phyloP scores from a whole-genome alignment of 2,113 vertebrate genomes.

The Otolemur garnettii region DNA sequence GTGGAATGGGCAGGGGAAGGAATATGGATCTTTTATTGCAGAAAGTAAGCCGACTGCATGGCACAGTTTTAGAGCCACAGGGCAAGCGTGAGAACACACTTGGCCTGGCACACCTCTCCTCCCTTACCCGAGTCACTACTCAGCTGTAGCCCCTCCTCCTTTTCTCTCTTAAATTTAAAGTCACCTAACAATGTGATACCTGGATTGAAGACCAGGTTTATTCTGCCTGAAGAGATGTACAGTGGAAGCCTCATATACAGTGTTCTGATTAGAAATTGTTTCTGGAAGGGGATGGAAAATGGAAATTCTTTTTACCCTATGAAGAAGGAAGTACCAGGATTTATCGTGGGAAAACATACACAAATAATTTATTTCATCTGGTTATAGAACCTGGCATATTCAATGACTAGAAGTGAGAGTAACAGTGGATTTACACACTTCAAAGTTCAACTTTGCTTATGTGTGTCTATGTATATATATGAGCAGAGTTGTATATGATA shows the following conservation, averaged over 20 bases:
- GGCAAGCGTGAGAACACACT: background rate
- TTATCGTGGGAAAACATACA: background rate
- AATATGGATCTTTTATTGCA: background rate
- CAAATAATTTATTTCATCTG: constrained; percentile 17
- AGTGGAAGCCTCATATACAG: background rate
- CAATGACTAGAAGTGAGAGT: constrained; percentile 48
- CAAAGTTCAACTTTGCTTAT: constrained; percentile 11
- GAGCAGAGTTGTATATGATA: background rate
- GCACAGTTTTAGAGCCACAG: background rate
- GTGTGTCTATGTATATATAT: background rate
- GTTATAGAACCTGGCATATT: background rate
- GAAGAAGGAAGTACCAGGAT: background rate
- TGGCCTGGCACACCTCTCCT: background rate
- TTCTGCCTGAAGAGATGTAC: background rate
- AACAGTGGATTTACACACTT: background rate
- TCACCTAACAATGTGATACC: background rate
- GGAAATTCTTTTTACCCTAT: background rate
- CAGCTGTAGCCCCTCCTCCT: background rate
- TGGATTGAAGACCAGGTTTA: background rate
- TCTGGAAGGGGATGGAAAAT: background rate
- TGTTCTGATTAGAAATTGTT: background rate
- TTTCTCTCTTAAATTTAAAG: background rate
- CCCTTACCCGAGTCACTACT: background rate
- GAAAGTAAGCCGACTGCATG: background rate
- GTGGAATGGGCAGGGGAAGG: background rate